Conservation (phyloP, 2,888 invertebrate genomes). For the Oscheius onirici region DNA sequence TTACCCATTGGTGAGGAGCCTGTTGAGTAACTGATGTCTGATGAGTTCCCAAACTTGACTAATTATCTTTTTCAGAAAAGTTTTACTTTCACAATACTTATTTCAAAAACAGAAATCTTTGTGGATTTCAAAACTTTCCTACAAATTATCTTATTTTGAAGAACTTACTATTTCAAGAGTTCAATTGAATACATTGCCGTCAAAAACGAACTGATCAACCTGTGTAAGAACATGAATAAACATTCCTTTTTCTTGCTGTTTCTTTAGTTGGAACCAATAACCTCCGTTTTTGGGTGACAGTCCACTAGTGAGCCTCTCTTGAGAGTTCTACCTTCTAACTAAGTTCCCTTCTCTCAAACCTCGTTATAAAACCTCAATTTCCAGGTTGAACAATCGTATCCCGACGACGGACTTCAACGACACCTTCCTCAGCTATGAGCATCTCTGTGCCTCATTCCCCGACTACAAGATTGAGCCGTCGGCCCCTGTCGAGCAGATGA, state of each 20-base stretch:
- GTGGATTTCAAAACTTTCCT: not conserved
- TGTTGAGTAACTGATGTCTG: not conserved
- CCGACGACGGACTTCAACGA: constrained; percentile 92
- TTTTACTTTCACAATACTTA: not conserved
- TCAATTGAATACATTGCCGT: too few species aligned
- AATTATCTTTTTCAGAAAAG: too few species aligned
- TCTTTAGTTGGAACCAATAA: too few species aligned
- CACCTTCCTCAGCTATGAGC: constrained; percentile 91
- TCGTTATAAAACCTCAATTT: too few species aligned
- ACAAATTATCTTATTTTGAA: not conserved
- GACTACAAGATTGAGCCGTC: constrained; percentile 80
- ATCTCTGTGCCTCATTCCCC: constrained; percentile 86
- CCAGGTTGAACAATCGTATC: constrained; percentile 87
- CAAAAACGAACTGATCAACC: too few species aligned
- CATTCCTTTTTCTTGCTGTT: too few species aligned
- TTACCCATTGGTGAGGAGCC: not conserved
- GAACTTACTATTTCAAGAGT: too few species aligned
- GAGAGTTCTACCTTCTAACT: too few species aligned
- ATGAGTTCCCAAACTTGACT: not conserved
- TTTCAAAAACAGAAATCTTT: not conserved
- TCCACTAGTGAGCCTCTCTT: too few species aligned
- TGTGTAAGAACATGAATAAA: too few species aligned
- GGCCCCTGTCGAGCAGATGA: constrained; percentile 77
- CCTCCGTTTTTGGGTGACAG: too few species aligned
- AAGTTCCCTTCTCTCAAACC: too few species aligned